A percentile compares a stretch with the other conserved stretches of the same genome.
These are phyloP conservation scores for Synodontis membranacea DNA, from an alignment of 2,113 vertebrate species.

Conservation along the genomic window DNA sequence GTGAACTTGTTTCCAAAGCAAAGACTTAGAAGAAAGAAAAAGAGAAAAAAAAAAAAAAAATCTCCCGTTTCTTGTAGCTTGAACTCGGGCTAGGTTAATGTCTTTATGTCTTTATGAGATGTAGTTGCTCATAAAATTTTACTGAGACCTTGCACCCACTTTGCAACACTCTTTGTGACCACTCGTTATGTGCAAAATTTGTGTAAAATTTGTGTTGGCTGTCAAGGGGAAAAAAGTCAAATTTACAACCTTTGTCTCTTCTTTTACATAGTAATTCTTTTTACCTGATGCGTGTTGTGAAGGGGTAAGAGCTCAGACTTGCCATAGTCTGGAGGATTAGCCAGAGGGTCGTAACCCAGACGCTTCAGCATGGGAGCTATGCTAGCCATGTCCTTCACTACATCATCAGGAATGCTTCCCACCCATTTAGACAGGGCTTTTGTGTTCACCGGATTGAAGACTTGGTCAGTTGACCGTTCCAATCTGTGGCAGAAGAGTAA, in stretches of 20 bases:
- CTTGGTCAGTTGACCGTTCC: slow-evolving; percentile 93
- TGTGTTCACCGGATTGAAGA: slow-evolving; percentile 92
- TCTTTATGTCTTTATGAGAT: neutral
- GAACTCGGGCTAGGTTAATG: neutral
- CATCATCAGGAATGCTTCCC: slow-evolving; percentile 87
- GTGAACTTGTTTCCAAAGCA: neutral
- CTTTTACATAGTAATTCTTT: neutral
- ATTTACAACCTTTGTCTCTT: neutral
- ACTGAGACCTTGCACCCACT: neutral
- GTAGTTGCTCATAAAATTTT: neutral
- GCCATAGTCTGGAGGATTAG: slow-evolving; percentile 89
- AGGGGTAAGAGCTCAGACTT: slow-evolving; percentile 25
- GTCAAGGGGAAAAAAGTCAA: neutral
- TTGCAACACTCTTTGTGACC: neutral
- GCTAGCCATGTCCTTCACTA: slow-evolving; percentile 89
- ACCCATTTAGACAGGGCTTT: slow-evolving; percentile 91
- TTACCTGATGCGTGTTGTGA: slow-evolving; percentile 23
- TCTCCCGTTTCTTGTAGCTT: neutral
- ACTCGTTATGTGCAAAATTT: neutral
- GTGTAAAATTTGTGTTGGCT: neutral
- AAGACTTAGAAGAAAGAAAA: too few relatives aligned
- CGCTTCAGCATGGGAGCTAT: slow-evolving; percentile 92
- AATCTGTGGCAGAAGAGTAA: slow-evolving; percentile 72
- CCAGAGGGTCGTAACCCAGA: slow-evolving; percentile 90
- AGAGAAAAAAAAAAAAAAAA: neutral